These are phyloP conservation scores for Anser brachyrhynchus DNA, from an alignment of 2,113 vertebrate genomes.

Conservation along the genomic window DNA sequence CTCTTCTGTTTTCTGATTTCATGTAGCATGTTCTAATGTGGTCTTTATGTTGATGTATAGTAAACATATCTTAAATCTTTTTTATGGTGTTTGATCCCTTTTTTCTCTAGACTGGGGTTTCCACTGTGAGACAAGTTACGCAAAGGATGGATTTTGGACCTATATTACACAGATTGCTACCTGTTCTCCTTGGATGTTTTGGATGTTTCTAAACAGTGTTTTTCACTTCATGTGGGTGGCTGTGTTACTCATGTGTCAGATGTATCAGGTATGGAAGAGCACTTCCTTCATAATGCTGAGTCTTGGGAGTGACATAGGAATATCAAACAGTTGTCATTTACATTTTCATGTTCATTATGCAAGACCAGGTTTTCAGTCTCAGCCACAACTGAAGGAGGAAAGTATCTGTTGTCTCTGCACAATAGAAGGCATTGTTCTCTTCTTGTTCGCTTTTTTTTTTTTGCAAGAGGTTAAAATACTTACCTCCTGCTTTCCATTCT, in stretches of 20 bases:
- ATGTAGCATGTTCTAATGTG: not conserved
- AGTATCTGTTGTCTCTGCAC: not conserved
- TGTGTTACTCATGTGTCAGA: constrained; percentile 98
- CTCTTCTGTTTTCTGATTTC: not conserved
- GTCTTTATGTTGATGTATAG: not conserved
- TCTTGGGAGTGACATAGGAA: not conserved
- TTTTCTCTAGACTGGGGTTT: constrained; percentile 90
- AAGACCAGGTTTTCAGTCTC: not conserved
- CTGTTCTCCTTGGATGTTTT: constrained; percentile 99
- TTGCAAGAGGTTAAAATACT: not conserved
- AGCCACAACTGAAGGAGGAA: not conserved
- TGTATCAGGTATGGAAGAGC: constrained; percentile 90
- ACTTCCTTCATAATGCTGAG: not conserved
- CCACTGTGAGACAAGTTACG: constrained; percentile 92
- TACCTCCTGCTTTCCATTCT: not conserved
- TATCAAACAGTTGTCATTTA: not conserved
- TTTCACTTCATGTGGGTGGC: constrained; percentile 99
- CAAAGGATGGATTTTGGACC: constrained; percentile 96
- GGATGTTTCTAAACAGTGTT: constrained; percentile 99
- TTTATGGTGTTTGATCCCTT: not conserved
- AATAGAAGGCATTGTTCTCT: not conserved
- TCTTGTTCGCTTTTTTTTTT: not conserved
- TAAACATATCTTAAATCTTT: not conserved
- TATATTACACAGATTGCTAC: constrained; percentile 96
- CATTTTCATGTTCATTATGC: not conserved